Percentiles rank a stretch among this genome's conserved stretches.
phyloP scores from a whole-genome alignment of 2,888 invertebrate genomes.

The Drosophila subquinaria region DNA sequence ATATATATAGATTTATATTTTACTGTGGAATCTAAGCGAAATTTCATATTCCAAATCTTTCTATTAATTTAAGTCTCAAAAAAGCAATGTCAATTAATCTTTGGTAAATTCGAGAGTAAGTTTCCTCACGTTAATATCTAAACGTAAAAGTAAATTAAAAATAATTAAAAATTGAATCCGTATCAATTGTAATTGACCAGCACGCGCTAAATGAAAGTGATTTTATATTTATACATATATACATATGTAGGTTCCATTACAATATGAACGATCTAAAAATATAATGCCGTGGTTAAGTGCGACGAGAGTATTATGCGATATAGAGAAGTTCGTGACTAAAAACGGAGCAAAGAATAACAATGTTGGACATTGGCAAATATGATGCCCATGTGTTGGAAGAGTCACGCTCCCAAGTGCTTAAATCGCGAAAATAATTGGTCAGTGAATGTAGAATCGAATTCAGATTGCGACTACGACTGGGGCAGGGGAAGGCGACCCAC shows the following conservation, averaged over 20 bases:
- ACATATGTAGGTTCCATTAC: neutral
- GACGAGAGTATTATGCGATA: slow-evolving; percentile 6
- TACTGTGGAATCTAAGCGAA: too few species aligned
- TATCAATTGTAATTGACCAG: slow-evolving; percentile 6
- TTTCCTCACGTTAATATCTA: neutral
- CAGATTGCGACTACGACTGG: slow-evolving; percentile 7
- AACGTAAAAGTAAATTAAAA: neutral
- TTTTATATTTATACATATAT: neutral
- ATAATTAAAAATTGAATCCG: too few species aligned
- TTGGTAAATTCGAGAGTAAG: too few species aligned
- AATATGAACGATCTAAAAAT: slow-evolving; percentile 20
- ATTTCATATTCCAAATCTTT: too few species aligned
- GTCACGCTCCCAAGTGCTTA: slow-evolving; percentile 61
- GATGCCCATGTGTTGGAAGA: slow-evolving; percentile 53
- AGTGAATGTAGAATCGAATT: slow-evolving; percentile 20
- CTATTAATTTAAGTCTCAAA: too few species aligned
- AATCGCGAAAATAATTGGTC: slow-evolving; percentile 40
- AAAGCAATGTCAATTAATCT: too few species aligned
- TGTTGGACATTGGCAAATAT: slow-evolving; percentile 43
- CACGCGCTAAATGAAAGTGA: neutral
- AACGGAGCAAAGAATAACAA: slow-evolving; percentile 22
- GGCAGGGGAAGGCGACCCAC: neutral
- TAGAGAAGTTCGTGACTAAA: slow-evolving; percentile 57
- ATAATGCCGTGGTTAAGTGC: slow-evolving; percentile 3
- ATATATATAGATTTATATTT: too few species aligned